Conservation (phyloP, 2,888 invertebrate genomes). For the Plebejus melissa region DNA sequence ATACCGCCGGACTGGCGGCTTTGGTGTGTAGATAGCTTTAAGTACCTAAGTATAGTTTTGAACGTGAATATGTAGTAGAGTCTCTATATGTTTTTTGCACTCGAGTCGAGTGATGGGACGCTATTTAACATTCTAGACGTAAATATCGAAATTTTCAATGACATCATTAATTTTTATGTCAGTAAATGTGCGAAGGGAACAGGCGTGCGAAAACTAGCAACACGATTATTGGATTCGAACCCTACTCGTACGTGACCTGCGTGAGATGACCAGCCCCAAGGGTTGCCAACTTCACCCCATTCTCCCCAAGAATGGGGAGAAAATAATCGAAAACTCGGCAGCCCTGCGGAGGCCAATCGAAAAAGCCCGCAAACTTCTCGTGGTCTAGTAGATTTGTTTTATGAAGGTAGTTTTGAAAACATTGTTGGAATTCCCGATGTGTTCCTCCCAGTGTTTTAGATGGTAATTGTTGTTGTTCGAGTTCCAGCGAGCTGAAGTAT, state of each 20-base stretch:
- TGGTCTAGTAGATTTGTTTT: conserved; percentile 12
- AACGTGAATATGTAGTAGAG: too few species aligned
- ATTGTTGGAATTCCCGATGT: conserved; percentile 11
- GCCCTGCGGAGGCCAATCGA: background rate
- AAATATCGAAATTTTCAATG: conserved; percentile 13
- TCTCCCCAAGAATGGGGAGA: background rate
- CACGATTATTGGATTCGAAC: conserved; percentile 19
- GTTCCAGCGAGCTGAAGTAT: background rate
- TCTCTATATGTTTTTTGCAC: too few species aligned
- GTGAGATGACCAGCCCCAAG: background rate
- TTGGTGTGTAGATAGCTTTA: too few species aligned
- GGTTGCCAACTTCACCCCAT: background rate
- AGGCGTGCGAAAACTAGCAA: conserved; percentile 18
- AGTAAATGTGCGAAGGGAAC: conserved; percentile 12
- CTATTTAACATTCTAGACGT: background rate
- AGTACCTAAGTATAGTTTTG: too few species aligned
- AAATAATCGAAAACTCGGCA: background rate
- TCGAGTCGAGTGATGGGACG: background rate
- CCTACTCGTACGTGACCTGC: conserved; percentile 7
- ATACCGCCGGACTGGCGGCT: too few species aligned
- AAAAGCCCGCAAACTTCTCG: background rate
- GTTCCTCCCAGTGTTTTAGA: conserved; percentile 3
- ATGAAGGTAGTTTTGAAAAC: conserved; percentile 17
- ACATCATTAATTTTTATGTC: conserved; percentile 20
- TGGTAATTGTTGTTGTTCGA: conserved; percentile 7